Conservation (phyloP, 1,140 invertebrate genomes). For the Campoletis sonorensis region DNA sequence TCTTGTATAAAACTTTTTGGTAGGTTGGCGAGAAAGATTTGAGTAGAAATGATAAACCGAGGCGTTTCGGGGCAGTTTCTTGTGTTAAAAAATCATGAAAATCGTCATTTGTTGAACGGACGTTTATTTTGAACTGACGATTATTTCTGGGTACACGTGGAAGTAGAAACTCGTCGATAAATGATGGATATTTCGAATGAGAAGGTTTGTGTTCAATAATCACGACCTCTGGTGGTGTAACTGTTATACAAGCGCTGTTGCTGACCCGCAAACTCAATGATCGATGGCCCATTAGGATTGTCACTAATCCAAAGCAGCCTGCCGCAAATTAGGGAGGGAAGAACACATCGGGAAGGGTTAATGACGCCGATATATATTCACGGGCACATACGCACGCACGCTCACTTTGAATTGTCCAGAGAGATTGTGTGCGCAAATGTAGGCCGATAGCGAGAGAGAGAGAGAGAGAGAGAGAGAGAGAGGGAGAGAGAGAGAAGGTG, state of each 20-base stretch:
- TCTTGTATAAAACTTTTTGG: too few species aligned
- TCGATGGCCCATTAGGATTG: slow-evolving; percentile 24
- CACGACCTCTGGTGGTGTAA: neutral
- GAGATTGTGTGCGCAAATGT: neutral
- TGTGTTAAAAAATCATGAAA: neutral
- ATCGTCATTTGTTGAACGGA: too few species aligned
- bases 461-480: neutral
- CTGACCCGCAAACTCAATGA: slow-evolving; percentile 17
- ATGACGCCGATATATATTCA: neutral
- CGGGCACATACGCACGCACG: neutral
- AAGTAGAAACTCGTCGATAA: neutral
- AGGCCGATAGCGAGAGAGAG: neutral
- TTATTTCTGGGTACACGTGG: neutral
- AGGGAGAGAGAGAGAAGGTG: neutral
- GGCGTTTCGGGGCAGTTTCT: neutral
- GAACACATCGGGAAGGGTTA: slow-evolving; percentile 10
- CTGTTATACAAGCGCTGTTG: neutral
- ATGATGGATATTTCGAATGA: neutral
- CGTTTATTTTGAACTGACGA: too few species aligned
- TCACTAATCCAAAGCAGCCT: slow-evolving; percentile 12
- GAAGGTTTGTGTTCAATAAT: neutral
- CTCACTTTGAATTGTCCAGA: neutral
- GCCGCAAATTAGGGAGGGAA: slow-evolving; percentile 7
- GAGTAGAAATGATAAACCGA: too few species aligned
- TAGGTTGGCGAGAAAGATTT: too few species aligned